Evolutionary conservation across 1,140 invertebrate species (phyloP), one percentile per base, ranked within the genome.

Genomic region (Agrypnia vestita): DNA sequence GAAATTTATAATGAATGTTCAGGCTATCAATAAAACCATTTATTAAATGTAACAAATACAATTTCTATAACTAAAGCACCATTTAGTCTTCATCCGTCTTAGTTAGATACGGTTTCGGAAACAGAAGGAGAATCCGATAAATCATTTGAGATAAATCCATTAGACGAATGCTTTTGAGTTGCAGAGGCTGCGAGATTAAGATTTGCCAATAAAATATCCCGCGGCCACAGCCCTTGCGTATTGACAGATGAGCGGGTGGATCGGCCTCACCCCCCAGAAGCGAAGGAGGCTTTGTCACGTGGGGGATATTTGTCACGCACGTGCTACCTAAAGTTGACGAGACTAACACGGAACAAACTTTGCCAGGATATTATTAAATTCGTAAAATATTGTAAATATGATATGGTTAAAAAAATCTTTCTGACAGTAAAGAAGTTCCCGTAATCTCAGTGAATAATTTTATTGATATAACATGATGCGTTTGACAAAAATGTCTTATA

Each of bases 291-390:
- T 62, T 13, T 67, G 43, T 67, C 62, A 67, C 62, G 62, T 67
- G 62, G 62, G 44, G 44, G 62, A 67, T 43, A 67, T 67, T 67
- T 67, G 62, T 67, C 62, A 46, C 13, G n/a, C 62, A 67, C 62
- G 62, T 67, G 62, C n/a, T 67, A 67, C 62, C 62, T 67, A 43
- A 19, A 46, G 62, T 15, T 67, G 62, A 67, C 62, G 44, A 13
- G 25, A 1, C 25, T 6, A 6, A 35, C 25, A 35, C 25, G 25
- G 25, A 35, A 35, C 25, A 35, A 35, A 35, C 25, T 35, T 35
- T 35, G 25, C 25, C 25, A 3, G 6, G 25, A 35, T 35, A 35
- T 35, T 35, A 35, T 3, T 35, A 35, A 35, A 1, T 35, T 3
- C 6, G 6, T 35, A 35, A 35, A 35, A 35, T 35, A 35, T 35